Base-by-base conservation (phyloP, 2,113 vertebrate species). In the Nannospalax galili region DNA sequence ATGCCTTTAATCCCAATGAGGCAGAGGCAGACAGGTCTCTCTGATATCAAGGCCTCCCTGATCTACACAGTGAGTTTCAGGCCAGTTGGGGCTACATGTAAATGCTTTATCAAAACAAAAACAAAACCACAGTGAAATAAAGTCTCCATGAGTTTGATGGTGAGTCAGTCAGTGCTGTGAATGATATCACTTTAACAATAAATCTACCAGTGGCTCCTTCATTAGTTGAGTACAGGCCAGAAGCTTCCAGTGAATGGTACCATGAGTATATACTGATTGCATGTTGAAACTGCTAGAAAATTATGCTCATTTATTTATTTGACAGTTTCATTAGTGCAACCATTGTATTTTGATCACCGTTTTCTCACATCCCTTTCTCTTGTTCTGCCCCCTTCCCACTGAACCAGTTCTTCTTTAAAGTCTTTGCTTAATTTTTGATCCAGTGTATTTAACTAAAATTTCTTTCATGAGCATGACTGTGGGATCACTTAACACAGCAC, bases 141-240 rank as follows among this genome's bases (percentile, higher is more conserved):
- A 28, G 2, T 40, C 56, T 58, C n/a, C 1, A 32, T 6, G 24
- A 24, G 11, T 35, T 60, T 64, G 7, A 5, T 35, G 5, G 6
- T 10, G 11, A 26, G 0, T 48, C 87, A 56, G 28, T 2, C 22
- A 26, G 1, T 42, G 10, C 52, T n/a, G 16, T 3, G 4, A 32
- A 28, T 30, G 1, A 70, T 26, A 16, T 1, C 26, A 52, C 30
- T 67, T 90, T 9, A 67, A 35, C 58, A 79, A 74, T 32, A 56
- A 74, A 62, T 58, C 3, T 15, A 1, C 24, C 8, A 32, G 32
- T 37, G 45, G 35, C 3, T 84, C 37, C 52, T 5, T 40, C 24
- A 42, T 11, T 75, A 45, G 14, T 4, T 91, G 48, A 22, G 32
- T 84, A 3, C 22, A 16, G 22, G 10, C 12, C 11, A 32, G 14